Percentiles rank a stretch among this genome's conserved stretches.
Evolutionary conservation across 2,797 vertebrate genomes (phyloP).

Genomic region (Phaenicophaeus curvirostris): DNA sequence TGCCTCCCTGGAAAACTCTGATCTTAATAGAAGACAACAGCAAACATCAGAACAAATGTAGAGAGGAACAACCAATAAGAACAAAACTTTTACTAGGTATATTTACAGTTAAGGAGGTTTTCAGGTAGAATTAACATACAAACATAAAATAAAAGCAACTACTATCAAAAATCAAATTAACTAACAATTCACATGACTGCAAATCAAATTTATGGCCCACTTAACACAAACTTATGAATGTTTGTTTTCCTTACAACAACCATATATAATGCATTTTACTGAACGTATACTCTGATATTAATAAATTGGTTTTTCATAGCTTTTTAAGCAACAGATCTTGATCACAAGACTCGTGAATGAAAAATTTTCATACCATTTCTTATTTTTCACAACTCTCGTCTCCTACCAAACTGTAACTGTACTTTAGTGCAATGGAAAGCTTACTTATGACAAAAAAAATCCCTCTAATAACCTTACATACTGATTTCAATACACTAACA

Average conservation of each 20-base stretch:
- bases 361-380: neutral
- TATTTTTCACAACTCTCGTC: neutral
- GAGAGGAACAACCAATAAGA: neutral
- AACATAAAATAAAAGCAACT: neutral
- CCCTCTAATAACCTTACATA: neutral
- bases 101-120: neutral
- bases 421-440: neutral
- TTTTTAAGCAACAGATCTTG: neutral
- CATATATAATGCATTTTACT: neutral
- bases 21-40: neutral
- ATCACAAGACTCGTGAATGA: neutral
- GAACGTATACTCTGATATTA: neutral
- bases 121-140: neutral
- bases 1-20: neutral
- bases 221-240: fast-evolving
- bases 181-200: neutral
- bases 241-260: neutral
- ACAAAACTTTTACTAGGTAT: neutral
- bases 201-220: neutral
- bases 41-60: neutral
- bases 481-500: neutral
- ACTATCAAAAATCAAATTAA: neutral
- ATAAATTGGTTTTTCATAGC: neutral
- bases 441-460: neutral
- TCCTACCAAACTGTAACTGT: neutral